A percentile compares a stretch with the other conserved stretches of the same genome.
These are phyloP conservation scores for Punctoribates punctum DNA, from an alignment of 2,888 invertebrate genomes.

Conservation along the genomic window DNA sequence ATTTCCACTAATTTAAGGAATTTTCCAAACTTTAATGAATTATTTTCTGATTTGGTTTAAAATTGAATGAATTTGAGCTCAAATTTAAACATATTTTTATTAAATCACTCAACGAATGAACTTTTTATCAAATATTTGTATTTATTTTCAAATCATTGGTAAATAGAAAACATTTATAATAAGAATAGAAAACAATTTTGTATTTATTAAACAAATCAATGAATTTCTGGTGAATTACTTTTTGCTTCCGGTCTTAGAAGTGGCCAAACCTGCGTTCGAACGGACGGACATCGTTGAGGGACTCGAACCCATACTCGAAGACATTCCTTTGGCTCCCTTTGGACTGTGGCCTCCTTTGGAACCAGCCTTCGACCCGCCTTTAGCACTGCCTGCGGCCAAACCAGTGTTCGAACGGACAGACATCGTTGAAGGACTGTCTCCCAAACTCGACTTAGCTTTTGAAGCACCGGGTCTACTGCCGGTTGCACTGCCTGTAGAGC, in stretches of 20 bases:
- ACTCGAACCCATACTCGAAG: not conserved
- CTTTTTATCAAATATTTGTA: too few species aligned
- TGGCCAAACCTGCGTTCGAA: not conserved
- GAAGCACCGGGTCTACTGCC: too few species aligned
- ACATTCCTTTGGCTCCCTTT: not conserved
- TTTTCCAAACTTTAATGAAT: too few species aligned
- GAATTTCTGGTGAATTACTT: not conserved
- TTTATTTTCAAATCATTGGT: too few species aligned
- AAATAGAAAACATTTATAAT: too few species aligned
- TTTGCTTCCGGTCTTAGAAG: not conserved
- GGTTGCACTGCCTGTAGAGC: not conserved
- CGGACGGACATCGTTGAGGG: not conserved
- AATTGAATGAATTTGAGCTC: too few species aligned
- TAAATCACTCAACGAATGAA: too few species aligned
- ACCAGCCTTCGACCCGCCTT: not conserved
- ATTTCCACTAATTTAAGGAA: too few species aligned
- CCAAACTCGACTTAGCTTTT: not conserved
- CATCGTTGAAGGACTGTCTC: not conserved
- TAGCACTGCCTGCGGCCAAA: not conserved
- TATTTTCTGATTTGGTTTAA: too few species aligned
- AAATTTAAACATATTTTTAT: too few species aligned
- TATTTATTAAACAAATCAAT: too few species aligned
- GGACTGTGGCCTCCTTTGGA: not conserved
- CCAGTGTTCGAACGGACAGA: not conserved
- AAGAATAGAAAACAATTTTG: too few species aligned